phyloP scores from a whole-genome alignment of 2,888 invertebrate genomes.

The Tromatobia lineatoria region DNA sequence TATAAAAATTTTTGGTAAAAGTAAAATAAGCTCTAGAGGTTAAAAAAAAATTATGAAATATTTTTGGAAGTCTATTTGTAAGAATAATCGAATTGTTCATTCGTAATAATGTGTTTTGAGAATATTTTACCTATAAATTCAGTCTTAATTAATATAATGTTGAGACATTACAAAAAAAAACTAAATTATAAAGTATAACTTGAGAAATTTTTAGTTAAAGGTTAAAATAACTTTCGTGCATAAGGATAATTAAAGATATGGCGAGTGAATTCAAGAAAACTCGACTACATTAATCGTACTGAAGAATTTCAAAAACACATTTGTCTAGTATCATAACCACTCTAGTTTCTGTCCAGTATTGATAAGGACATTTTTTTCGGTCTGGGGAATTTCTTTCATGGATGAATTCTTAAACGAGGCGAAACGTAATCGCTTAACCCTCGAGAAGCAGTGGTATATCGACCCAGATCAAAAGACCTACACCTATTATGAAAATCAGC shows the following conservation, averaged over 20 bases:
- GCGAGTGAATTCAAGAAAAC: not conserved
- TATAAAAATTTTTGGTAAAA: too few relatives aligned
- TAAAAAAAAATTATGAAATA: too few relatives aligned
- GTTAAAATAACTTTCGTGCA: not conserved
- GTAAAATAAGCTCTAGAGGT: too few relatives aligned
- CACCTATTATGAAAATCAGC: slow-evolving; percentile 69
- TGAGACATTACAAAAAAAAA: too few relatives aligned
- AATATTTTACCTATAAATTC: too few relatives aligned
- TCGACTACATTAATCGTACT: not conserved
- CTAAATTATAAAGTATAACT: not conserved
- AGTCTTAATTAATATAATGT: too few relatives aligned
- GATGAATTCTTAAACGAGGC: slow-evolving; percentile 56
- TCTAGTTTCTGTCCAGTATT: not conserved
- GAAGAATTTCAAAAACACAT: not conserved
- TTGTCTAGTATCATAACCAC: not conserved
- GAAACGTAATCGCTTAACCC: slow-evolving; percentile 58
- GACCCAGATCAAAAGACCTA: slow-evolving; percentile 66
- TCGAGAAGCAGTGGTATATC: slow-evolving; percentile 43
- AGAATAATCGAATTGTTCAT: too few relatives aligned
- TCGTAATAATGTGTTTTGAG: too few relatives aligned
- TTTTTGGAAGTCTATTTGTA: too few relatives aligned
- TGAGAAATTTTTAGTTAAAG: not conserved
- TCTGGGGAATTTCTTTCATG: slow-evolving; percentile 28
- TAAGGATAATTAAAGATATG: not conserved
- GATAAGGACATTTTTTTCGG: not conserved